phyloP scores from a whole-genome alignment of 2,113 vertebrate species.

The Lipotes vexillifer region DNA sequence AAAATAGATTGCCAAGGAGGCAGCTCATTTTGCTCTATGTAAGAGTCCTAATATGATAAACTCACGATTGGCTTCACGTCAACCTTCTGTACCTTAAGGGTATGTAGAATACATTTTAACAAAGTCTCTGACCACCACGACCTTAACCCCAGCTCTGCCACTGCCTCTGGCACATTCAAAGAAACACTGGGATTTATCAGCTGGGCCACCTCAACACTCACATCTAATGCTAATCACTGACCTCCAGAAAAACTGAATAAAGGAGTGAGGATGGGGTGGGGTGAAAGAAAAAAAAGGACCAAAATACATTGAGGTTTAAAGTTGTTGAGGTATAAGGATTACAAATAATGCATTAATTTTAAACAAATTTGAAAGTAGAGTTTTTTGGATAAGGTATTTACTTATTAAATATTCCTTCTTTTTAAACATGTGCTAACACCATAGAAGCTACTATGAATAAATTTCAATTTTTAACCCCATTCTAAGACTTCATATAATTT shows the following conservation, averaged over 20 bases:
- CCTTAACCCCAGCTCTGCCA: constrained; percentile 67
- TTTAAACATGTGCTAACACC: not conserved
- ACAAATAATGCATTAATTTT: constrained; percentile 33
- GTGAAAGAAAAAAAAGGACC: not conserved
- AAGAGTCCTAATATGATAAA: constrained; percentile 23
- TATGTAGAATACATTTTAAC: constrained; percentile 56
- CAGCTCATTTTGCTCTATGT: not conserved
- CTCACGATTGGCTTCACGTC: not conserved
- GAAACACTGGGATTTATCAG: constrained; percentile 67
- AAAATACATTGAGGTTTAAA: constrained; percentile 49
- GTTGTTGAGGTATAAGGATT: constrained; percentile 53
- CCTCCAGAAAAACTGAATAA: constrained; percentile 49
- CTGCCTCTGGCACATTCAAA: constrained; percentile 63
- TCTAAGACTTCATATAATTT: not conserved
- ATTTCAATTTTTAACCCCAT: not conserved
- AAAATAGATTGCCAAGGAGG: not conserved
- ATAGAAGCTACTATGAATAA: not conserved
- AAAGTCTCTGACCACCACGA: constrained; percentile 46
- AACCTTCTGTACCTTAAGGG: constrained; percentile 36
- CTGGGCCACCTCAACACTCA: constrained; percentile 54
- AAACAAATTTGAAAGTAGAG: not conserved
- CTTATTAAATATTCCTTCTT: not conserved
- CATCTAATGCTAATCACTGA: constrained; percentile 67
- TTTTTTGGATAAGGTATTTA: not conserved
- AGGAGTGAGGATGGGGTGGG: not conserved